These are phyloP conservation scores for Cebidichthys violaceus DNA, from an alignment of 2,113 vertebrate genomes.

Conservation along the genomic window DNA sequence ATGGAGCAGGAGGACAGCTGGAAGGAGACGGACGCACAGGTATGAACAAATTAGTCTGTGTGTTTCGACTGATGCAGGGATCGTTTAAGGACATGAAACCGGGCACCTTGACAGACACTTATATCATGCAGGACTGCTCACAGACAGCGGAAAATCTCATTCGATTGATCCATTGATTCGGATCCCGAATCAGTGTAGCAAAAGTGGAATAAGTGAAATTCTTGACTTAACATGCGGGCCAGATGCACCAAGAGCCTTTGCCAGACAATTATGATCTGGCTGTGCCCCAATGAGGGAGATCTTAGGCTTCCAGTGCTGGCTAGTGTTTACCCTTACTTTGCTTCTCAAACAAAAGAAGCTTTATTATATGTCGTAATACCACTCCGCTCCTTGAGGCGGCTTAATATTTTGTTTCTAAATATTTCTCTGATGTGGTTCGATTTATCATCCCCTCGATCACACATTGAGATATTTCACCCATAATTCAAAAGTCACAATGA, in stretches of 20 bases:
- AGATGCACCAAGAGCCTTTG: slow-evolving; percentile 30
- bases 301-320: slow-evolving; percentile 34
- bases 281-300: slow-evolving; percentile 37
- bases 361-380: slow-evolving; percentile 18
- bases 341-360: slow-evolving; percentile 46
- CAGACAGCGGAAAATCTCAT: slow-evolving; percentile 37
- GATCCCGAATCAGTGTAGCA: slow-evolving; percentile 35
- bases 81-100: not conserved
- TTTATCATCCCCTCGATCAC: slow-evolving; percentile 8
- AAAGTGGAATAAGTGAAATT: slow-evolving; percentile 38
- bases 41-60: slow-evolving; percentile 59
- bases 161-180: slow-evolving; percentile 43
- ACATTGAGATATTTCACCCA: slow-evolving; percentile 11
- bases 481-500: slow-evolving; percentile 20
- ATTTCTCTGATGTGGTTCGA: slow-evolving; percentile 43
- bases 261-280: slow-evolving; percentile 60
- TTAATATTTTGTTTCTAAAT: not conserved
- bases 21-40: slow-evolving; percentile 93
- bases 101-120: not conserved
- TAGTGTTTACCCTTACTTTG: slow-evolving; percentile 36
- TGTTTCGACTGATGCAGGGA: slow-evolving; percentile 3
- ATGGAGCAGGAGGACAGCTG: slow-evolving; percentile 92
- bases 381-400: not conserved
- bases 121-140: slow-evolving; percentile 1
- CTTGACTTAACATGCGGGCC: slow-evolving; percentile 40